Evolutionary conservation across 2,888 invertebrate species (phyloP).

Genomic region (Rhabditophanes sp.): DNA sequence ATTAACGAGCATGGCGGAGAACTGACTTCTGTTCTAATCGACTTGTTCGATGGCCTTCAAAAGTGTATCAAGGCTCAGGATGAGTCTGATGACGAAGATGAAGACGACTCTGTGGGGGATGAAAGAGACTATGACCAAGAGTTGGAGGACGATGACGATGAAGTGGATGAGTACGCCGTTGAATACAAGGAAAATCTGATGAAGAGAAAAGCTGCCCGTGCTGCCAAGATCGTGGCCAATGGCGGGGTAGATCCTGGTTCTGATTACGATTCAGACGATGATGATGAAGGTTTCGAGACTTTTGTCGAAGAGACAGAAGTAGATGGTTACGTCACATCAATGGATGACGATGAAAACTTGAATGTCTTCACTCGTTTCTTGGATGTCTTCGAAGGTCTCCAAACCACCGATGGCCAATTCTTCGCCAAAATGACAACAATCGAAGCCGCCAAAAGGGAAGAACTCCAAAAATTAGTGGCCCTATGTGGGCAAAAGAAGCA

Average conservation of each 20-base stretch:
- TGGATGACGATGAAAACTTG: slow-evolving; percentile 17
- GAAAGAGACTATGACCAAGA: slow-evolving; percentile 14
- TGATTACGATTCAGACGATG: no score
- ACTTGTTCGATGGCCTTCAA: slow-evolving; percentile 16
- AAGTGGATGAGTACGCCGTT: slow-evolving; percentile 15
- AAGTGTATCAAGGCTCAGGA: slow-evolving; percentile 14
- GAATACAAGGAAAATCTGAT: slow-evolving; percentile 16
- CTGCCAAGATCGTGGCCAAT: no score
- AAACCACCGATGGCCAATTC: no score
- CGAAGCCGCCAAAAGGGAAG: no score
- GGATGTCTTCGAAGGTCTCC: no score
- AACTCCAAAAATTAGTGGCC: no score
- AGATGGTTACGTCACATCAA: slow-evolving; percentile 12
- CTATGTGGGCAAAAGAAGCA: no score
- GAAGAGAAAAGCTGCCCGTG: no score
- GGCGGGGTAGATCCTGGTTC: no score
- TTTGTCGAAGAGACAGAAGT: slow-evolving; percentile 21
- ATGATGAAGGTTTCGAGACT: slow-evolving; percentile 15
- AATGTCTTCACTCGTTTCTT: no score
- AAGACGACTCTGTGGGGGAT: slow-evolving; percentile 12
- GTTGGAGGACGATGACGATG: slow-evolving; percentile 19
- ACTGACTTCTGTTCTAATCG: slow-evolving; percentile 4
- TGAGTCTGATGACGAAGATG: slow-evolving; percentile 11
- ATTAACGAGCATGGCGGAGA: slow-evolving; percentile 6
- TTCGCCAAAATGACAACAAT: no score